phyloP scores from a whole-genome alignment of 2,113 vertebrate genomes.

The Chunga burmeisteri region DNA sequence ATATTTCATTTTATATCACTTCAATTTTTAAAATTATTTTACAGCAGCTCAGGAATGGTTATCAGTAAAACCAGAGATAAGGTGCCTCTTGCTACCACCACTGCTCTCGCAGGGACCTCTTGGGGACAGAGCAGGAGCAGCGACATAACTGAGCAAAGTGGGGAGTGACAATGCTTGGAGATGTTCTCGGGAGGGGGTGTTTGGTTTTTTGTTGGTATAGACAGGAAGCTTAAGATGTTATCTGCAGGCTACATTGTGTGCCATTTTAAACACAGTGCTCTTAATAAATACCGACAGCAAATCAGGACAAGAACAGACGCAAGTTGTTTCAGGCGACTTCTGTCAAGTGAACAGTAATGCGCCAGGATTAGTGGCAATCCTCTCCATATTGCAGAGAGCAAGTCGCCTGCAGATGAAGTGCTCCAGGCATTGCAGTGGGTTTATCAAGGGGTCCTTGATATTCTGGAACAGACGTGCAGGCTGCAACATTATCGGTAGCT shows the following conservation, averaged over 20 bases:
- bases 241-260: slow-evolving; percentile 65
- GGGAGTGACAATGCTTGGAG: slow-evolving; percentile 24
- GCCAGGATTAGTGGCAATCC: slow-evolving; percentile 67
- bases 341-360: slow-evolving; percentile 72
- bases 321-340: slow-evolving; percentile 72
- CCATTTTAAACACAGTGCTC: slow-evolving; percentile 65
- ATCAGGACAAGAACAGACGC: slow-evolving; percentile 69
- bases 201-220: slow-evolving; percentile 34
- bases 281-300: slow-evolving; percentile 72
- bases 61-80: not conserved
- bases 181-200: not conserved
- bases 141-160: not conserved
- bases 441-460: slow-evolving; percentile 67
- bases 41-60: not conserved
- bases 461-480: slow-evolving; percentile 13
- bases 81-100: not conserved
- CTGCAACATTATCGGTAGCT: slow-evolving; percentile 9
- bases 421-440: slow-evolving; percentile 52
- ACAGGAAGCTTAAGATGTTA: slow-evolving; percentile 63
- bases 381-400: slow-evolving; percentile 69
- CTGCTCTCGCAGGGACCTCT: not conserved
- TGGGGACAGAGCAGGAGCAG: not conserved
- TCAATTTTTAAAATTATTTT: not conserved
- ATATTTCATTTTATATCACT: not conserved
- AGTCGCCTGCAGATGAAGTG: slow-evolving; percentile 62